These are phyloP conservation scores for Adelosebastes latens DNA, from an alignment of 2,797 vertebrate species.

Conservation along the genomic window DNA sequence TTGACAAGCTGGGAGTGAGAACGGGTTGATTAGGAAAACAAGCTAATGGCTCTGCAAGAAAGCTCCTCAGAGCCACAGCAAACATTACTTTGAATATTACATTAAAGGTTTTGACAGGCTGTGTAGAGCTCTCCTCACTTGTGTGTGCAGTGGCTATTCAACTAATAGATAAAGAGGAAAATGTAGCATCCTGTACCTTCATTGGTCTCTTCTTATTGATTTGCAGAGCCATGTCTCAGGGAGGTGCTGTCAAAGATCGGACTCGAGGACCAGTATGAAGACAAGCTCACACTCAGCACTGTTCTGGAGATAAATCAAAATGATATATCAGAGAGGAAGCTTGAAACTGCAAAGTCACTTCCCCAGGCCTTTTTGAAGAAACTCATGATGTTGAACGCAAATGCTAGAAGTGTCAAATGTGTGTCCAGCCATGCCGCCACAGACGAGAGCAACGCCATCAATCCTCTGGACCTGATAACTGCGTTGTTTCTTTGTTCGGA, in stretches of 20 bases:
- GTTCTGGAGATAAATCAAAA: constrained; percentile 66
- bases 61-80: background rate
- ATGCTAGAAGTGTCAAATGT: constrained; percentile 61
- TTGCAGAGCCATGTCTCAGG: constrained; percentile 38
- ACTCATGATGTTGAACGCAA: constrained; percentile 68
- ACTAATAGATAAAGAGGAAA: background rate
- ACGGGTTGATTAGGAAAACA: background rate
- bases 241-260: constrained; percentile 69
- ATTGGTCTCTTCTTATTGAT: constrained; percentile 7
- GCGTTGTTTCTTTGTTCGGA: constrained; percentile 51
- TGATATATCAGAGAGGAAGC: constrained; percentile 55
- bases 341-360: constrained; percentile 52
- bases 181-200: background rate
- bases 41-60: background rate
- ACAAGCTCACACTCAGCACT: constrained; percentile 68
- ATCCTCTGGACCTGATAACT: constrained; percentile 47
- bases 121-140: background rate
- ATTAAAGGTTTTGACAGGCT: background rate
- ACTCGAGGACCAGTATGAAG: constrained; percentile 63
- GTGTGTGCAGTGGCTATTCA: background rate
- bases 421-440: background rate
- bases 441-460: constrained; percentile 8
- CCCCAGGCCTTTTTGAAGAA: constrained; percentile 73
- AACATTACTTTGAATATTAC: background rate
- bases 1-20: too few species aligned